phyloP scores from a whole-genome alignment of 2,888 invertebrate species.

The Parnassius smintheus region DNA sequence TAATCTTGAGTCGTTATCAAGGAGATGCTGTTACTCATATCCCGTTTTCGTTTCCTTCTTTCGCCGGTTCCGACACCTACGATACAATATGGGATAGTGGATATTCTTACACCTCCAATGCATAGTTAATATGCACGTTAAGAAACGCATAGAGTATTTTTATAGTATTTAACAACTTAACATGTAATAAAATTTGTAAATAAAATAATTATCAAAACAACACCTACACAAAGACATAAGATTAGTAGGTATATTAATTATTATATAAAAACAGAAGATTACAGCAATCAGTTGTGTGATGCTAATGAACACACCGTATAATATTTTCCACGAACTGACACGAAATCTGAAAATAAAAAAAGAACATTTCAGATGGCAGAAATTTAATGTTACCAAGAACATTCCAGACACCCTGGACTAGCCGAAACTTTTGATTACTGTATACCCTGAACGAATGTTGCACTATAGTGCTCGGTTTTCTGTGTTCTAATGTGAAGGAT shows the following conservation, averaged over 20 bases:
- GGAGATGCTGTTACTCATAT: too few relatives aligned
- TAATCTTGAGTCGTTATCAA: too few relatives aligned
- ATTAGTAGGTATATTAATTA: conserved; percentile 2
- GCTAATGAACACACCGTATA: conserved; percentile 4
- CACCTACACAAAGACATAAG: conserved; percentile 14
- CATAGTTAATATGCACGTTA: background rate
- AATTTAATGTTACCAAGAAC: too few relatives aligned
- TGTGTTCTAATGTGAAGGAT: too few relatives aligned
- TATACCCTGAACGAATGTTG: too few relatives aligned
- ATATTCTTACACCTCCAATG: background rate
- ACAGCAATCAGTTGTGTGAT: background rate
- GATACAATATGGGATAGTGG: too few relatives aligned
- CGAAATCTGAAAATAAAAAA: conserved; percentile 18
- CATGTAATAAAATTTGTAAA: background rate
- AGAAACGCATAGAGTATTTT: background rate
- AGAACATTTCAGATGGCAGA: background rate
- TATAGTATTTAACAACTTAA: background rate
- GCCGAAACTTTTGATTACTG: background rate
- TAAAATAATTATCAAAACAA: background rate
- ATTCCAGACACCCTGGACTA: too few relatives aligned
- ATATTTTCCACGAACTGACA: conserved; percentile 1
- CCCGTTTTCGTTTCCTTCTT: too few relatives aligned
- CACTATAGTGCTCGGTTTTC: too few relatives aligned
- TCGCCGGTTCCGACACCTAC: too few relatives aligned
- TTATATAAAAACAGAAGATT: conserved; percentile 12